A percentile compares a stretch with the other conserved stretches of the same genome.
Evolutionary conservation across 2,113 vertebrate genomes (phyloP).

Genomic region (Elaphurus davidianus): DNA sequence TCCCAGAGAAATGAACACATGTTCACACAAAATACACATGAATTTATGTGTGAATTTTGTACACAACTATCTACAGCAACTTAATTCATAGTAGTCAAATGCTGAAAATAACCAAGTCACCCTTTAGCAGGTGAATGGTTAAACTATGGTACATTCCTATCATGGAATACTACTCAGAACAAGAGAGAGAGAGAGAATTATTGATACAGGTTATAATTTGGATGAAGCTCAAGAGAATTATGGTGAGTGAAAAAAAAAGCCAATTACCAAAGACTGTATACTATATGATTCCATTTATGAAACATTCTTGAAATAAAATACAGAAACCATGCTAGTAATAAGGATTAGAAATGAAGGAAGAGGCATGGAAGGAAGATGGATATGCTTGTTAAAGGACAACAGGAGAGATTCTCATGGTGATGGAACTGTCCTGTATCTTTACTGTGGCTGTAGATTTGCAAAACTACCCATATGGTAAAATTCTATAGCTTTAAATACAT

Average conservation of each 20-base stretch:
- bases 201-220: background rate
- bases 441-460: background rate
- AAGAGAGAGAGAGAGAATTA: background rate
- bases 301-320: background rate
- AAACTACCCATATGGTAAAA: background rate
- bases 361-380: background rate
- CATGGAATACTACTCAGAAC: background rate
- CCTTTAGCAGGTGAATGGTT: background rate
- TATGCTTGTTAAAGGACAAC: background rate
- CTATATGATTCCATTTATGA: background rate
- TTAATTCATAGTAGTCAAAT: background rate
- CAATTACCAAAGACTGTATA: background rate
- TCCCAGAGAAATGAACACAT: background rate
- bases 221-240: background rate
- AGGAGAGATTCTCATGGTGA: background rate
- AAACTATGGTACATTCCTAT: background rate
- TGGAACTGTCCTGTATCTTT: background rate
- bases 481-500: background rate
- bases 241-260: background rate
- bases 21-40: background rate
- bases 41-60: background rate
- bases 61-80: background rate
- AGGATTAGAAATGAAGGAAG: background rate
- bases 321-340: background rate
- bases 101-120: background rate